These are phyloP conservation scores for Aleiodes alternator DNA, from an alignment of 2,888 invertebrate species.

Conservation along the genomic window DNA sequence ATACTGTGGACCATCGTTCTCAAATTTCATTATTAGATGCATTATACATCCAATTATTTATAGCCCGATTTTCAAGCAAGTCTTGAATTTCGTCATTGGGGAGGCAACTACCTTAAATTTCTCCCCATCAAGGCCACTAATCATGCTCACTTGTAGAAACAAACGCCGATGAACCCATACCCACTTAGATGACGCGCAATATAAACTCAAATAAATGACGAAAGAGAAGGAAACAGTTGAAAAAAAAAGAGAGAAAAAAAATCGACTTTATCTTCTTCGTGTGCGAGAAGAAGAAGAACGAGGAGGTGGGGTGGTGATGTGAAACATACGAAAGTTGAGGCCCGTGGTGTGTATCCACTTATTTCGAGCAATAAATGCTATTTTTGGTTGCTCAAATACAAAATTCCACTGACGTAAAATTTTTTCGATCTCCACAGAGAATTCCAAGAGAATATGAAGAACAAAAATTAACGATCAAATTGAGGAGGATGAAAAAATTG, in stretches of 20 bases:
- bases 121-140: slow-evolving; percentile 7
- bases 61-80: too few relatives aligned
- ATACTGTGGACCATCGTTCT: too few relatives aligned
- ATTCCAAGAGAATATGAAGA: slow-evolving; percentile 4
- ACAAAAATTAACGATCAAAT: not conserved
- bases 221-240: slow-evolving; percentile 35
- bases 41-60: too few relatives aligned
- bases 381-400: slow-evolving; percentile 52
- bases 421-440: slow-evolving; percentile 14
- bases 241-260: slow-evolving; percentile 32
- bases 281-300: slow-evolving; percentile 38
- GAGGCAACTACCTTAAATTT: too few relatives aligned
- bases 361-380: slow-evolving; percentile 56
- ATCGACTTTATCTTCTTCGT: too few relatives aligned
- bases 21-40: too few relatives aligned
- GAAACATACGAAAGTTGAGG: slow-evolving; percentile 22
- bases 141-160: slow-evolving; percentile 8
- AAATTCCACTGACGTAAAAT: slow-evolving; percentile 44
- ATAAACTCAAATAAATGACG: slow-evolving; percentile 5
- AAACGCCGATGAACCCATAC: slow-evolving; percentile 1
- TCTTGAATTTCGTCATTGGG: too few relatives aligned
- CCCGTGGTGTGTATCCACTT: slow-evolving; percentile 44
- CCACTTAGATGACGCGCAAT: too few relatives aligned
- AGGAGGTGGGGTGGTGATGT: not conserved
- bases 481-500: too few relatives aligned